A percentile compares a stretch with the other conserved stretches of the same genome.
These are phyloP conservation scores for Malaclemys terrapin DNA, from an alignment of 2,113 vertebrate genomes.

Conservation along the genomic window DNA sequence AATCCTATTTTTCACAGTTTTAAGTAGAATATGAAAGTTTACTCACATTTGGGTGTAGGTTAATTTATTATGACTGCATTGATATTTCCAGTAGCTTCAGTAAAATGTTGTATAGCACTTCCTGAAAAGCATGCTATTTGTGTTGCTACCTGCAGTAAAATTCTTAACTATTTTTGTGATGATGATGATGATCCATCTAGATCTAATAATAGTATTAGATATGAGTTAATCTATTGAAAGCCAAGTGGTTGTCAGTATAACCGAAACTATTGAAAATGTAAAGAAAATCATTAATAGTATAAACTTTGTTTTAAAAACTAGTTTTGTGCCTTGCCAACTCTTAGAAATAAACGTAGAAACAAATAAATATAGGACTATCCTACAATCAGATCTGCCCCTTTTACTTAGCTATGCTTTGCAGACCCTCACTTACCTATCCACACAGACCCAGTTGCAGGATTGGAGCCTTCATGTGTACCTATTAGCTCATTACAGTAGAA, in stretches of 20 bases:
- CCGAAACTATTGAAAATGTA: not conserved
- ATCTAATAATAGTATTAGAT: not conserved
- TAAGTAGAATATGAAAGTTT: not conserved
- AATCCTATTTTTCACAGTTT: not conserved
- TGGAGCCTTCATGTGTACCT: constrained; percentile 66
- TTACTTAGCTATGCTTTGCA: constrained; percentile 43
- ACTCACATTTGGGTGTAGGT: not conserved
- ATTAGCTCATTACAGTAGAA: constrained; percentile 2
- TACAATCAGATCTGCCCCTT: not conserved
- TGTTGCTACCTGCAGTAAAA: not conserved
- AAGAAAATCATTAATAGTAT: constrained; percentile 12
- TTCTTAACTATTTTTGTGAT: not conserved
- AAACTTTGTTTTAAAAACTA: constrained; percentile 21
- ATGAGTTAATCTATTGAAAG: not conserved
- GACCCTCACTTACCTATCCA: constrained; percentile 53
- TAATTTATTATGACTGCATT: not conserved
- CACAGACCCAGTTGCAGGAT: constrained; percentile 63
- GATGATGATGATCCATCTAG: not conserved
- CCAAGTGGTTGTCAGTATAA: not conserved
- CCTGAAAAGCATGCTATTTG: not conserved
- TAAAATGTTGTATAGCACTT: not conserved
- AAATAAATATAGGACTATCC: not conserved
- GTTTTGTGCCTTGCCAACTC: not conserved
- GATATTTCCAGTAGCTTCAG: not conserved
- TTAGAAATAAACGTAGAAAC: not conserved